Base-by-base conservation (phyloP, 2,113 vertebrate species). In the Archocentrus centrarchus region DNA sequence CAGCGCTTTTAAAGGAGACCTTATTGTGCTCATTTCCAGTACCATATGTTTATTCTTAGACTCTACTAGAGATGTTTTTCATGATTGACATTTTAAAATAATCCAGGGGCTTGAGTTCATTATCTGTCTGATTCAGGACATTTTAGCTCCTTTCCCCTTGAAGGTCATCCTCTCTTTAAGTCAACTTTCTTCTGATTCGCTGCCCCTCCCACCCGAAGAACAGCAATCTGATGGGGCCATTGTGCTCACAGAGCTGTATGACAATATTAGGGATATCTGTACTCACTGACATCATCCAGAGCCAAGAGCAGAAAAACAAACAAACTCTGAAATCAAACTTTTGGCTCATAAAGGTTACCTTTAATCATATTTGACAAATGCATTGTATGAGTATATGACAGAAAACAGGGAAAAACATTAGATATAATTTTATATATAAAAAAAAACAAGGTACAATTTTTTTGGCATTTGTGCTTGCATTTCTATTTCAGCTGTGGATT, bases 1-100 rank as follows among this genome's bases (percentile, higher is more conserved):
- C 66, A 73, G 24, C 44, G 32, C 32, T 73, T 53, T 70, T 53
- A 70, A 70, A 73, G 66, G 66, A 53, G 66, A 53, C 66, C 44
- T 53, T 53, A 73, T 32, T 73, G 44, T 53, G 66, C 66, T 73
- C 24, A 32, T 73, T 73, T 73, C 44, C 10, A 73, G 66, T 17
- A 32, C 24, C 66, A 73, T 73, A 73, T 73, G 44, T 53, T 73
- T 3, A 73, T 73, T 53, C 66, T 73, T 73, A 53, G 24, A 73
- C 44, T 53, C 24, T 32, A 11, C 2, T 32, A 73, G 66, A 53
- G 44, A 17, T 32, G 17, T 17, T 32, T 73, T 73, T 73, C 0
- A 1, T 73, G 30, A 73, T 32, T 73, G 66, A 53, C 17, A 20
- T 53, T 73, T 53, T 24, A 53, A 73, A 70, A 73, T 73, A 73